Percentiles rank a stretch among this genome's conserved stretches.
Evolutionary conservation across 2,888 invertebrate genomes (phyloP).

Genomic region (Temnothorax rugatulus): DNA sequence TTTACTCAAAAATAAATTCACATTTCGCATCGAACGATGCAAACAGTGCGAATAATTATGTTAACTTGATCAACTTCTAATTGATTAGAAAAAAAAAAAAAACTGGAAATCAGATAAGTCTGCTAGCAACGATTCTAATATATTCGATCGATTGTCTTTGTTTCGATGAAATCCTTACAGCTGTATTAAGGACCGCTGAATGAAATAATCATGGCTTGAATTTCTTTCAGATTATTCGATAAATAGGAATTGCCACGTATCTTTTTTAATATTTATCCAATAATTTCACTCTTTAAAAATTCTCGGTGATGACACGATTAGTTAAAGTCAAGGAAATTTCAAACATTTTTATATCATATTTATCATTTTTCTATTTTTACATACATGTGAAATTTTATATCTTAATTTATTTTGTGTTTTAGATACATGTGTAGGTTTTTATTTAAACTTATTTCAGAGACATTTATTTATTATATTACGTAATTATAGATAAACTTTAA

Average conservation of each 20-base stretch:
- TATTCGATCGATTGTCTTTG: background rate
- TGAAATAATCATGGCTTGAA: conserved; percentile 72
- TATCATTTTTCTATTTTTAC: background rate
- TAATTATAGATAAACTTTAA: background rate
- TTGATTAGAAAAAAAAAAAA: conserved; percentile 7
- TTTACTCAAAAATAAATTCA: conserved; percentile 36
- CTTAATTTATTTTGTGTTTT: conserved; percentile 8
- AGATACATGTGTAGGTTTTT: background rate
- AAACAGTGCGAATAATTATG: conserved; percentile 20
- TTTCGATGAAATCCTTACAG: background rate
- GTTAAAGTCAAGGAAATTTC: background rate
- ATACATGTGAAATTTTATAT: background rate
- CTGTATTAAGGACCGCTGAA: conserved; percentile 3
- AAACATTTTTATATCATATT: background rate
- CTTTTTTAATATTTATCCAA: conserved; percentile 9
- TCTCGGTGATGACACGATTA: background rate
- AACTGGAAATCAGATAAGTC: background rate
- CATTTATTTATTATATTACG: background rate
- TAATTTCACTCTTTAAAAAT: conserved; percentile 16
- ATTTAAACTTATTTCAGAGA: background rate
- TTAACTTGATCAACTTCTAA: conserved; percentile 6
- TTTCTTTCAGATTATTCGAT: conserved; percentile 79
- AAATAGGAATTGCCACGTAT: conserved; percentile 82
- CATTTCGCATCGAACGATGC: conserved; percentile 18
- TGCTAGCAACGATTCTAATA: conserved; percentile 15